phyloP scores from a whole-genome alignment of 2,797 vertebrate genomes.

The Pyrocephalus nanus region DNA sequence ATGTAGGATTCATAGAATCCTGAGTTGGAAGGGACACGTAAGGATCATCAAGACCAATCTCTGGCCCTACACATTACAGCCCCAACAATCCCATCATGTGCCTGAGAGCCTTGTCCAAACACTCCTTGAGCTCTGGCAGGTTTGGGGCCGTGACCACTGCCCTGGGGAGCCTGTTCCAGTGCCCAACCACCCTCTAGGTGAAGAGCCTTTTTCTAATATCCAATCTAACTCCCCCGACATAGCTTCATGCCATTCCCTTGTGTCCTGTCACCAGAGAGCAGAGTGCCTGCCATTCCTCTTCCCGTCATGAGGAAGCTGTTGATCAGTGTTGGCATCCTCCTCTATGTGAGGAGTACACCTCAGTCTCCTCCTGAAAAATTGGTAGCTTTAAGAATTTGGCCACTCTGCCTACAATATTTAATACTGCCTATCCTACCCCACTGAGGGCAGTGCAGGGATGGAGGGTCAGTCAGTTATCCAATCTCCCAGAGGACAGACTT shows the following conservation, averaged over 20 bases:
- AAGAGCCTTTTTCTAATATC: neutral
- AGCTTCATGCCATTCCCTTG: neutral
- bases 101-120: neutral
- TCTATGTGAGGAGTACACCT: rapidly evolving
- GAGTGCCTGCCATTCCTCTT: neutral
- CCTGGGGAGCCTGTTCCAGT: neutral
- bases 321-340: neutral
- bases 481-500: conserved; percentile 2
- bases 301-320: neutral
- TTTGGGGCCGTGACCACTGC: rapidly evolving
- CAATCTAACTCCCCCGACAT: neutral
- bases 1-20: neutral
- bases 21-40: neutral
- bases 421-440: neutral
- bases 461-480: neutral
- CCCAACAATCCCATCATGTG: neutral
- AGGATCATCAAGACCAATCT: neutral
- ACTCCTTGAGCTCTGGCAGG: neutral
- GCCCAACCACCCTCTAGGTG: neutral
- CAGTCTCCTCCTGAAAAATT: neutral
- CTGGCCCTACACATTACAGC: neutral
- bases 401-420: neutral
- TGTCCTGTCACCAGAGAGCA: neutral
- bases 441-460: neutral
- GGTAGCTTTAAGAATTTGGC: neutral